These are phyloP conservation scores for Ceratina japonica DNA, from an alignment of 1,140 invertebrate genomes.

Conservation along the genomic window DNA sequence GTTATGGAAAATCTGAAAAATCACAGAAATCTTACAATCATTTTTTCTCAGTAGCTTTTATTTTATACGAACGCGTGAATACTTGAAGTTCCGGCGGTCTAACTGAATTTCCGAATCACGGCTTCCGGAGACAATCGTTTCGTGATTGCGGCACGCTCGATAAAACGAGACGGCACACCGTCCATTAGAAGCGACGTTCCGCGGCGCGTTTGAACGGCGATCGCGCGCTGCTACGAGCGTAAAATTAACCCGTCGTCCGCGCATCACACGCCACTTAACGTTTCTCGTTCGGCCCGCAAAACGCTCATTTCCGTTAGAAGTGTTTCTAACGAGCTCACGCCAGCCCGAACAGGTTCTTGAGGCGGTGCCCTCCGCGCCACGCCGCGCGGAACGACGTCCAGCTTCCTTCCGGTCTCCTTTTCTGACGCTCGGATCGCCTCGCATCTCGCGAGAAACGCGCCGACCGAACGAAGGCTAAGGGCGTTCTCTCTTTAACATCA, in stretches of 20 bases:
- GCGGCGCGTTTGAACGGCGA: not conserved
- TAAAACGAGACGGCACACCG: not conserved
- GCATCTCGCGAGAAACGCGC: not conserved
- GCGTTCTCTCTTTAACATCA: not conserved
- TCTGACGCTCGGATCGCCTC: not conserved
- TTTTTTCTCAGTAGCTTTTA: too few relatives aligned
- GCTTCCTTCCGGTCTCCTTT: slow-evolving; percentile 20
- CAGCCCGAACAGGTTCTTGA: slow-evolving; percentile 36
- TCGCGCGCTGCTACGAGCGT: slow-evolving; percentile 8
- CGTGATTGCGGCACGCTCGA: not conserved
- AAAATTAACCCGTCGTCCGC: not conserved
- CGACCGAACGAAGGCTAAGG: not conserved
- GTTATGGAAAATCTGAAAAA: too few relatives aligned
- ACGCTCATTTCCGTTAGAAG: slow-evolving; percentile 50
- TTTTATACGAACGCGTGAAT: too few relatives aligned
- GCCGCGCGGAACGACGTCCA: not conserved
- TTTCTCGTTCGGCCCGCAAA: slow-evolving; percentile 39
- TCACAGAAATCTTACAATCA: too few relatives aligned
- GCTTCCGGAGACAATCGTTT: not conserved
- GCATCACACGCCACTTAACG: slow-evolving; percentile 43
- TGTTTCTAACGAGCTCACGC: slow-evolving; percentile 33
- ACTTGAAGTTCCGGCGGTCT: too few relatives aligned
- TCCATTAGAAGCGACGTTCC: not conserved
- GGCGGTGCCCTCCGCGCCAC: not conserved
- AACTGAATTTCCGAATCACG: too few relatives aligned